Evolutionary conservation across 2,888 invertebrate genomes (phyloP).

Genomic region (Drosophila atripex): DNA sequence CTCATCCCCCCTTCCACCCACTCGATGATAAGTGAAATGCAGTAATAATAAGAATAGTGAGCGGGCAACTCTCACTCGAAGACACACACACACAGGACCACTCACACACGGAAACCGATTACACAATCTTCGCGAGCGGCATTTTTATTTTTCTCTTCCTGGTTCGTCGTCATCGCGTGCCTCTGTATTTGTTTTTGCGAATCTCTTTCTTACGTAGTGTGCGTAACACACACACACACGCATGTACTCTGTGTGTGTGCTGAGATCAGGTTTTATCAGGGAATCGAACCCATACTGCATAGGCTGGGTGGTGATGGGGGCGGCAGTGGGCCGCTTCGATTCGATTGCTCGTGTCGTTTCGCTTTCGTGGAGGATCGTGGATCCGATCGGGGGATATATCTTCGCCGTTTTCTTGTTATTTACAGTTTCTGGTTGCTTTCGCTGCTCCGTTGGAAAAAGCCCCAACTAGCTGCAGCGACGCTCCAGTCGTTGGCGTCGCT

Average conservation of each 20-base stretch:
- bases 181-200: constrained; percentile 45
- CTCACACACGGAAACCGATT: constrained; percentile 63
- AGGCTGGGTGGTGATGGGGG: constrained; percentile 51
- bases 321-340: constrained; percentile 22
- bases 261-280: constrained; percentile 77
- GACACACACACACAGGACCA: constrained; percentile 10
- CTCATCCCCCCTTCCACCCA: not conserved
- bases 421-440: constrained; percentile 72
- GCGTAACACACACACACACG: not conserved
- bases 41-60: constrained; percentile 50
- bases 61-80: constrained; percentile 30
- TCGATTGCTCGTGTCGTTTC: constrained; percentile 52
- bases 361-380: constrained; percentile 73
- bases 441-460: constrained; percentile 42
- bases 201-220: constrained; percentile 20
- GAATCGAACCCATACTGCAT: constrained; percentile 66
- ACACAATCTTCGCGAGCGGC: constrained; percentile 76
- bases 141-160: constrained; percentile 82
- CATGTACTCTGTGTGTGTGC: constrained; percentile 34
- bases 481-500: constrained; percentile 6
- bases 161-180: constrained; percentile 76
- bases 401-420: constrained; percentile 67
- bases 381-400: constrained; percentile 31
- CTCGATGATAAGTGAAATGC: constrained; percentile 74
- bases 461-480: constrained; percentile 16